Evolutionary conservation across 1,140 invertebrate genomes (phyloP).

Genomic region (Drosophila mojavensis): DNA sequence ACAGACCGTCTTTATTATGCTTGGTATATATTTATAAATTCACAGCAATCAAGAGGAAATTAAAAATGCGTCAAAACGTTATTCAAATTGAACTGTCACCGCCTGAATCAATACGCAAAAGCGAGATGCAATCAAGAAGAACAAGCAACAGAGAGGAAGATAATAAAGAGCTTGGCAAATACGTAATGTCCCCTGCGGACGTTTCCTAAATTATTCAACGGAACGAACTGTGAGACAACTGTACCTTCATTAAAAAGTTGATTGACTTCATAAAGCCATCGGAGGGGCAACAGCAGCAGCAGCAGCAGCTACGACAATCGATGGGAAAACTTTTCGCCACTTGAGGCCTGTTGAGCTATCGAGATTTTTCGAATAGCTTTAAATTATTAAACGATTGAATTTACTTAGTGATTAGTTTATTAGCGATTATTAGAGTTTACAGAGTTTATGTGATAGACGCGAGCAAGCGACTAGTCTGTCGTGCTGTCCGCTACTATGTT

Average conservation of each 20-base stretch:
- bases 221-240: slow-evolving; percentile 19
- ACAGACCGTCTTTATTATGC: slow-evolving; percentile 21
- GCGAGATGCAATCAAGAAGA: slow-evolving; percentile 7
- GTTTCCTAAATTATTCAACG: slow-evolving; percentile 50
- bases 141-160: background rate
- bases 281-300: background rate
- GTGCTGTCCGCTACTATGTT: too few species aligned
- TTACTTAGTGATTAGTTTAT: too few species aligned
- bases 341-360: too few species aligned
- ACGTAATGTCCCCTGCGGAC: slow-evolving; percentile 27
- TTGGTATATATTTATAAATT: background rate
- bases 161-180: slow-evolving; percentile 6
- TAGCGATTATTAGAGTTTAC: too few species aligned
- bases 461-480: too few species aligned
- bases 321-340: slow-evolving; percentile 32
- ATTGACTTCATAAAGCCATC: slow-evolving; percentile 68
- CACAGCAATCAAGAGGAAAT: slow-evolving; percentile 54
- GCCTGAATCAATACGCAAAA: slow-evolving; percentile 31
- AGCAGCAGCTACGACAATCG: background rate
- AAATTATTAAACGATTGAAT: too few species aligned
- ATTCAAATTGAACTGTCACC: slow-evolving; percentile 30
- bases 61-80: slow-evolving; percentile 35
- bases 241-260: slow-evolving; percentile 76
- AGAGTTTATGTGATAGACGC: too few species aligned
- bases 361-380: too few species aligned